Base-by-base conservation (phyloP, 2,888 invertebrate species). In the Epirrhoe alternata region DNA sequence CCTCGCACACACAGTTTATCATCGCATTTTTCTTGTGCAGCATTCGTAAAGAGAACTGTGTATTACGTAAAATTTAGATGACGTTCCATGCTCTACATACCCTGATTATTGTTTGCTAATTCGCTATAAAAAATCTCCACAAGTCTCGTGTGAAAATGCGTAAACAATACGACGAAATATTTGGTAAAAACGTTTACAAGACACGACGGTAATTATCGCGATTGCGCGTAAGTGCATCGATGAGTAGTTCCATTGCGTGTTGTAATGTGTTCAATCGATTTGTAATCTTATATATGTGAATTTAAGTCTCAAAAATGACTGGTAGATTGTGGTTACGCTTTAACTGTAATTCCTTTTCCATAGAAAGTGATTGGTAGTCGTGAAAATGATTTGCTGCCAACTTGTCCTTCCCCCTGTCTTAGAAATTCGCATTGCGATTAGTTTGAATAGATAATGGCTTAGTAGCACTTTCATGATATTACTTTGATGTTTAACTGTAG, bases 51-150 rank as follows among this genome's bases (percentile, higher is more conserved):
- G 78, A 80, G 80, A 79, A 79, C 71, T 73, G 31, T 31, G 61
- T 42, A 61, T 86, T 85, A 81, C 80, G 81, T 81, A 84, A 86
- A 73, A 68, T 71, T 74, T 53, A 77, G 71, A 74, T 78, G 79
- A 79, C 76, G 78, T 69, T 77, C 70, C 71, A 74, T 79, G 85
- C 83, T 86, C 86, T 77, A 85, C 75, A 86, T 84, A 80, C 73
- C 61, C 66, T 68, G 77, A 80, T 81, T 81, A 84, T 77, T 83
- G 78, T 74, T 78, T 78, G 81, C 77, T 70, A 67, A 69, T 68
- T 61, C 66, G 61, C 17, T 78, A 81, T 77, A 80, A 81, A 78
- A 77, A 78, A 74, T 66, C 60, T 57, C 61, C 63, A 69, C 67
- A 63, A 75, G 69, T 73, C 73, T 67, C 76, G 78, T 83, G 83